phyloP scores from a whole-genome alignment of 2,797 vertebrate species.

The Smutsia gigantea region DNA sequence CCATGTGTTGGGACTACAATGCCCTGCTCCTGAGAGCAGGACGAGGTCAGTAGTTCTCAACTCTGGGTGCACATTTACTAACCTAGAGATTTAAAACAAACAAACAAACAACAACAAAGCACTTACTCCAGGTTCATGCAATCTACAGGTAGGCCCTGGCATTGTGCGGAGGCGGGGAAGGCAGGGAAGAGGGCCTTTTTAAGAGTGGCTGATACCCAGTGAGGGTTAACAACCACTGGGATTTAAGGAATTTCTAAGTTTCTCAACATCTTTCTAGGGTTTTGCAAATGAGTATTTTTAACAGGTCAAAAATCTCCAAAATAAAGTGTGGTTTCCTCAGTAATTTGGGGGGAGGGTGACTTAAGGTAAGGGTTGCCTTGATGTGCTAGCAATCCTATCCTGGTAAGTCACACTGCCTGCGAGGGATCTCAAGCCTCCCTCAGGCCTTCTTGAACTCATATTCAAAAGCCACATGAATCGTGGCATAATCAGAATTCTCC shows the following conservation, averaged over 20 bases:
- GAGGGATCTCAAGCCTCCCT: not conserved
- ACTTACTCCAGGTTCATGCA: not conserved
- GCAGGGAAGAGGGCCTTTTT: not conserved
- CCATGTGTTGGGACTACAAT: too few relatives aligned
- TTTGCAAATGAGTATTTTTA: not conserved
- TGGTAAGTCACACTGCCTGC: not conserved
- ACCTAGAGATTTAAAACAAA: not conserved
- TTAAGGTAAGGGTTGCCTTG: not conserved
- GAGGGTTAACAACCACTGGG: not conserved
- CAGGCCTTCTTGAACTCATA: not conserved
- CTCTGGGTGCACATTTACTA: not conserved
- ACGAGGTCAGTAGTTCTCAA: not conserved
- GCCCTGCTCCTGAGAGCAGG: not conserved
- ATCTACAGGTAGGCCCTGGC: not conserved
- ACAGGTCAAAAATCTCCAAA: not conserved
- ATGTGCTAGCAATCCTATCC: not conserved
- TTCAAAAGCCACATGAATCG: not conserved
- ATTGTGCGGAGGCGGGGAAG: accelerated
- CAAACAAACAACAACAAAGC: not conserved
- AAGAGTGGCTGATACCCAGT: not conserved
- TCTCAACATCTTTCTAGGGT: not conserved
- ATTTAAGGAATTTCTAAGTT: not conserved
- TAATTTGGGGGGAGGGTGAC: not conserved
- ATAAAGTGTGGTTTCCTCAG: not conserved
- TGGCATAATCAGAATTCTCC: not conserved